These are phyloP conservation scores for Erannis defoliaria DNA, from an alignment of 2,888 invertebrate genomes.

Conservation along the genomic window DNA sequence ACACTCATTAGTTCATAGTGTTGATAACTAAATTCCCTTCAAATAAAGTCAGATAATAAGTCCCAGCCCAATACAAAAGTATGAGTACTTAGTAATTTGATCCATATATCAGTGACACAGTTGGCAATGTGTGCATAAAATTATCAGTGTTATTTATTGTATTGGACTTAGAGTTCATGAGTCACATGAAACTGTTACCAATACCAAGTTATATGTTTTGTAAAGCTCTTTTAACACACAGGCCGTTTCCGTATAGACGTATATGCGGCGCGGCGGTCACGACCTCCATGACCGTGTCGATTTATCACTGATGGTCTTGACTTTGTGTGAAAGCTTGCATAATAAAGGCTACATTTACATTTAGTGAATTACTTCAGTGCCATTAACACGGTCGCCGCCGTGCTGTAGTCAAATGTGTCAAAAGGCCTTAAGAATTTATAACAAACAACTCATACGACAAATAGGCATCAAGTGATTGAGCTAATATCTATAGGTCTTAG, in stretches of 20 bases:
- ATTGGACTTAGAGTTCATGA: slow-evolving; percentile 39
- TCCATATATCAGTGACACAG: slow-evolving; percentile 32
- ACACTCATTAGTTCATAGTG: background rate
- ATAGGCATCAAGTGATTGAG: background rate
- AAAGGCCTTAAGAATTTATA: too few relatives aligned
- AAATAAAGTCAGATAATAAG: slow-evolving; percentile 37
- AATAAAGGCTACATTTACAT: too few relatives aligned
- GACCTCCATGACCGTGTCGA: too few relatives aligned
- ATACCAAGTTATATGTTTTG: background rate
- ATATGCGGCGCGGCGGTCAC: too few relatives aligned
- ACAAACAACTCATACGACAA: background rate
- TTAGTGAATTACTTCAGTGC: too few relatives aligned
- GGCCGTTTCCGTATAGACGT: too few relatives aligned
- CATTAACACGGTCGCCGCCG: too few relatives aligned
- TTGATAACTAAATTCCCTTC: slow-evolving; percentile 3
- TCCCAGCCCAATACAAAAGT: slow-evolving; percentile 13
- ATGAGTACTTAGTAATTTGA: slow-evolving; percentile 29
- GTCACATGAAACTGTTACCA: slow-evolving; percentile 24
- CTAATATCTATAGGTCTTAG: too few relatives aligned
- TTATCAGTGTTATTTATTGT: slow-evolving; percentile 41
- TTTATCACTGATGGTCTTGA: too few relatives aligned
- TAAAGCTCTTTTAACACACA: background rate
- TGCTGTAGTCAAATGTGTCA: too few relatives aligned
- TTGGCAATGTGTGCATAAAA: slow-evolving; percentile 38
- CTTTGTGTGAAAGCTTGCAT: too few relatives aligned